phyloP scores from a whole-genome alignment of 2,888 invertebrate genomes.

The Melanophora roralis region DNA sequence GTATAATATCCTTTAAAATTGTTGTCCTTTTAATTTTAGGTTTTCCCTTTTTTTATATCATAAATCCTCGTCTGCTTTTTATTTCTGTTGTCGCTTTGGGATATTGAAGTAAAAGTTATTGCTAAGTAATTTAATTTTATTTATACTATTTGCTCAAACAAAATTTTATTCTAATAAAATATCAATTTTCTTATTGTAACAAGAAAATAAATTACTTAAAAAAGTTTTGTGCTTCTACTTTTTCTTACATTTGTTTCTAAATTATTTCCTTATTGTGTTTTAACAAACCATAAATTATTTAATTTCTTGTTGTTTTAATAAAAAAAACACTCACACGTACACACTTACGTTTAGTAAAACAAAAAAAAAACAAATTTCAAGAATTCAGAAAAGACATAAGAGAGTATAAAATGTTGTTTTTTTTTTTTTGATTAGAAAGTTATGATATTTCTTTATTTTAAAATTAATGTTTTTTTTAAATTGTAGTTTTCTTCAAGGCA shows the following conservation, averaged over 20 bases:
- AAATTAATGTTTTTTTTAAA: too few species aligned
- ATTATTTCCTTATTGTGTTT: conserved; percentile 56
- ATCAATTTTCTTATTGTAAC: conserved; percentile 43
- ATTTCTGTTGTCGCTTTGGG: too few species aligned
- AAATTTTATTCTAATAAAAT: conserved; percentile 50
- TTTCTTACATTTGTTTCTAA: conserved; percentile 12
- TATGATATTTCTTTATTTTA: neutral
- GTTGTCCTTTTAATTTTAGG: too few species aligned
- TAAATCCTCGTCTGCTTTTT: too few species aligned
- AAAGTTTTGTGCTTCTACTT: conserved; percentile 30
- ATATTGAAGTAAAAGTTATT: too few species aligned
- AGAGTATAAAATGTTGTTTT: neutral
- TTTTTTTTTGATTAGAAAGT: neutral
- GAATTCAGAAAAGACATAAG: neutral
- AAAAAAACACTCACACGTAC: too few species aligned
- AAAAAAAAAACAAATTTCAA: too few species aligned
- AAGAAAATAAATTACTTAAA: conserved; percentile 52
- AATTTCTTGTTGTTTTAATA: conserved; percentile 33
- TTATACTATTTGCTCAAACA: neutral
- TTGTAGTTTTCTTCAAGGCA: too few species aligned
- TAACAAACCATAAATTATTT: conserved; percentile 55
- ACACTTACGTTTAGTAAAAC: too few species aligned
- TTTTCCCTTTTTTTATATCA: too few species aligned
- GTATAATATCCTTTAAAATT: too few species aligned
- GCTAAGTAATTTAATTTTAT: neutral